Evolutionary conservation across 1,140 invertebrate genomes (phyloP).

Genomic region (Phthorimaea operculella): DNA sequence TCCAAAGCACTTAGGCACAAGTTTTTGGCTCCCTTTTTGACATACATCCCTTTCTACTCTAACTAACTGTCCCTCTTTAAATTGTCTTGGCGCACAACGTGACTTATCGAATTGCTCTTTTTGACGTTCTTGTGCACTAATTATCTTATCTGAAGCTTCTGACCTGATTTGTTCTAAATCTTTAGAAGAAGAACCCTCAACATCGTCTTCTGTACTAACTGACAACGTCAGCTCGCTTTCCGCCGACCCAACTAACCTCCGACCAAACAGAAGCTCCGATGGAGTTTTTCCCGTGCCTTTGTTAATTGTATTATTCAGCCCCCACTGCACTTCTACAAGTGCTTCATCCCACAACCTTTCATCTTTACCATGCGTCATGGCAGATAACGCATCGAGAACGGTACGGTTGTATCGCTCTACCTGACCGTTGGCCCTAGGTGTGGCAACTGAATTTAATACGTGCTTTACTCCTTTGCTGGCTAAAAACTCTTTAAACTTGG

Average conservation of each 20-base stretch:
- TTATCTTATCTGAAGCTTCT: not conserved
- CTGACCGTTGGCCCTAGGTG: not conserved
- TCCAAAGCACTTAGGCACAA: not conserved
- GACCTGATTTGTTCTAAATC: not conserved
- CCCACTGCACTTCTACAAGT: not conserved
- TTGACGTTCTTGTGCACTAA: not conserved
- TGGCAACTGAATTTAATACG: not conserved
- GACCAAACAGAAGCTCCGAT: constrained; percentile 5
- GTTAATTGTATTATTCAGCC: constrained; percentile 9
- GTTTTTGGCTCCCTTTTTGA: constrained; percentile 2
- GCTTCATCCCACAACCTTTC: constrained; percentile 8
- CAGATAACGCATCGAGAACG: not conserved
- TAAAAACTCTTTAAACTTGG: not conserved
- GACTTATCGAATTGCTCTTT: constrained; percentile 6
- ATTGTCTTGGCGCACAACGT: not conserved
- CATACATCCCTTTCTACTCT: not conserved
- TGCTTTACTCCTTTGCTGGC: not conserved
- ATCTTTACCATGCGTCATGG: constrained; percentile 2
- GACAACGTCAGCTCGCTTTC: not conserved
- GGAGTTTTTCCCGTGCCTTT: constrained; percentile 8
- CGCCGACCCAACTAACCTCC: not conserved
- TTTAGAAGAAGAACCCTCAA: no score
- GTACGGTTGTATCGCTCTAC: not conserved
- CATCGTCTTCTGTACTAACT: not conserved
- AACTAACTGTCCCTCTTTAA: constrained; percentile 8